Evolutionary conservation across 2,888 invertebrate genomes (phyloP).

Genomic region (Leucania comma): DNA sequence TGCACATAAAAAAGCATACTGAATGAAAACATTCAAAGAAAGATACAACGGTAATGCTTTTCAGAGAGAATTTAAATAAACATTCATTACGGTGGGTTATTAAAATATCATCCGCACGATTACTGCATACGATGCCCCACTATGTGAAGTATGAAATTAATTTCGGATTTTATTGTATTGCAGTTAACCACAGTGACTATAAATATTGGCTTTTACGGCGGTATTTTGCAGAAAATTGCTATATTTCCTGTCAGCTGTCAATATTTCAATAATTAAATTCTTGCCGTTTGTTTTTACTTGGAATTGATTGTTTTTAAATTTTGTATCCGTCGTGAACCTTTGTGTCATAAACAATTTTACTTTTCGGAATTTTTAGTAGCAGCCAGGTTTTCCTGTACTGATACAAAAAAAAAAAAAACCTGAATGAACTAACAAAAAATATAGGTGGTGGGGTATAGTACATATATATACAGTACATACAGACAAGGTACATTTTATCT

Average conservation of each 20-base stretch:
- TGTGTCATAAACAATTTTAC: not conserved
- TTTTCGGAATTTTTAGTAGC: not conserved
- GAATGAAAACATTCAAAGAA: not conserved
- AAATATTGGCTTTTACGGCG: conserved; percentile 7
- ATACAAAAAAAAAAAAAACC: too few species aligned
- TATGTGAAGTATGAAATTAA: conserved; percentile 37
- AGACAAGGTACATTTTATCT: too few species aligned
- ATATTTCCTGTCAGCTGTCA: conserved; percentile 2
- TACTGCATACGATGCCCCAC: conserved; percentile 12
- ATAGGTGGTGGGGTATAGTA: too few species aligned
- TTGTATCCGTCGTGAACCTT: not conserved
- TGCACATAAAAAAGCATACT: too few species aligned
- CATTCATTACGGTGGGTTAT: conserved; percentile 16
- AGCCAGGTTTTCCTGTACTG: too few species aligned
- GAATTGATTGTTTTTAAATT: not conserved
- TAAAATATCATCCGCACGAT: conserved; percentile 28
- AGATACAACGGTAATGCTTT: not conserved
- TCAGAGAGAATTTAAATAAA: conserved; percentile 12
- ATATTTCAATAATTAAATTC: not conserved
- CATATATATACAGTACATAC: too few species aligned
- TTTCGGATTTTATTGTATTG: conserved; percentile 23
- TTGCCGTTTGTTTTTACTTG: not conserved
- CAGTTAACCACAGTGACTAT: conserved; percentile 18
- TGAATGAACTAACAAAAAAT: too few species aligned
- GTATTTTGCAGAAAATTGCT: not conserved